Percentiles rank a stretch among this genome's conserved stretches.
These are phyloP conservation scores for Malurus melanocephalus DNA, from an alignment of 2,113 vertebrate species.

Conservation along the genomic window DNA sequence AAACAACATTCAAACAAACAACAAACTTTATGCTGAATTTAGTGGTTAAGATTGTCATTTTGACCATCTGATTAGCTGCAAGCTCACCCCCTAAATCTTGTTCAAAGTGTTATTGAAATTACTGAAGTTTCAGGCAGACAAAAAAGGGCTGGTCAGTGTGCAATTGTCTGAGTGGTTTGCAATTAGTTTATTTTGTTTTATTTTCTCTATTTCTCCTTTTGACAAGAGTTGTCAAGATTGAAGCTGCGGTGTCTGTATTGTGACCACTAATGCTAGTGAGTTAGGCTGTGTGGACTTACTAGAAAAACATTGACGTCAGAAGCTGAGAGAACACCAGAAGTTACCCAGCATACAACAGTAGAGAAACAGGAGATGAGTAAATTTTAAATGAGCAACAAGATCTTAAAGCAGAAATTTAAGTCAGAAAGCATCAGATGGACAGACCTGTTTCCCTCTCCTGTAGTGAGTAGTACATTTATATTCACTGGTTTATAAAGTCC, in stretches of 20 bases:
- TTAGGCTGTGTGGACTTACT: neutral
- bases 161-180: neutral
- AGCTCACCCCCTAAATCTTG: constrained; percentile 72
- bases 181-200: neutral
- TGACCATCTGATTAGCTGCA: constrained; percentile 35
- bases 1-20: neutral
- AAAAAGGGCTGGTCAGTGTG: constrained; percentile 45
- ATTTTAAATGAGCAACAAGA: constrained; percentile 2
- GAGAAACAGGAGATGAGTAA: neutral
- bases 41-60: constrained; percentile 26
- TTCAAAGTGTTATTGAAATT: constrained; percentile 66
- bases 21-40: neutral
- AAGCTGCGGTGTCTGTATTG: neutral
- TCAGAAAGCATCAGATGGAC: neutral
- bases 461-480: neutral
- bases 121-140: constrained; percentile 45
- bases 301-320: neutral
- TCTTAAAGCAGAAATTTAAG: neutral
- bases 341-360: neutral
- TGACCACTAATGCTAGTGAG: neutral
- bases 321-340: neutral
- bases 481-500: neutral
- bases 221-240: neutral
- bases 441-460: neutral
- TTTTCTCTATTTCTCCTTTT: neutral